Evolutionary conservation across 2,113 vertebrate species (phyloP).

Genomic region (Mobula hypostoma): DNA sequence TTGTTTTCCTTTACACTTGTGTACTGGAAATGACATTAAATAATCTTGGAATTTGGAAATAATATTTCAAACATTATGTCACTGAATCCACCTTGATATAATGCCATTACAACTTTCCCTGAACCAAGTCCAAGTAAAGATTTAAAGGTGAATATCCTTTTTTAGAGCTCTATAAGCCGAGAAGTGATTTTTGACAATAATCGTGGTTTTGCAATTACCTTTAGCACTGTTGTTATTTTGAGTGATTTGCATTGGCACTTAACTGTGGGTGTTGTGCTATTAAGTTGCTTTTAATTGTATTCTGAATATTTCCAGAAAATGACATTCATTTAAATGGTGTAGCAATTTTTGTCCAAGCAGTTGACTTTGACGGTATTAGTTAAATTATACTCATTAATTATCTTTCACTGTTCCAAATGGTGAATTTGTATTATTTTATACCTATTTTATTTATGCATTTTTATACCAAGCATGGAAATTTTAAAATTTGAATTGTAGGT

Average conservation of each 20-base stretch:
- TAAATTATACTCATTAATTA: background rate
- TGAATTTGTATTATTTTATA: background rate
- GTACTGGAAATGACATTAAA: no score
- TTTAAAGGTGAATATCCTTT: background rate
- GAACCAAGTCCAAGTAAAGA: background rate
- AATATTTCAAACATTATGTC: background rate
- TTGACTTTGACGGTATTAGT: background rate
- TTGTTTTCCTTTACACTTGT: no score
- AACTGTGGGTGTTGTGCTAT: background rate
- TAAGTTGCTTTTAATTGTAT: background rate
- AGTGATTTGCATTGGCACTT: background rate
- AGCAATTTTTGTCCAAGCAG: background rate
- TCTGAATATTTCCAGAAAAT: background rate
- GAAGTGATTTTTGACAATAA: background rate
- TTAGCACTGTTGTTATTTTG: background rate
- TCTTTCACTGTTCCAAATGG: background rate
- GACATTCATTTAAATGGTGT: background rate
- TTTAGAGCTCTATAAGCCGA: background rate
- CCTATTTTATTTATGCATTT: background rate
- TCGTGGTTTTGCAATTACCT: background rate
- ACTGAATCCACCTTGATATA: background rate
- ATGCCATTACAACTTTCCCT: background rate
- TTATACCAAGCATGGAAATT: background rate
- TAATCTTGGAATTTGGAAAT: no score
- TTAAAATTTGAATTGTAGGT: background rate